These are phyloP conservation scores for Eristalis arbustorum DNA, from an alignment of 2,888 invertebrate species.

Conservation along the genomic window DNA sequence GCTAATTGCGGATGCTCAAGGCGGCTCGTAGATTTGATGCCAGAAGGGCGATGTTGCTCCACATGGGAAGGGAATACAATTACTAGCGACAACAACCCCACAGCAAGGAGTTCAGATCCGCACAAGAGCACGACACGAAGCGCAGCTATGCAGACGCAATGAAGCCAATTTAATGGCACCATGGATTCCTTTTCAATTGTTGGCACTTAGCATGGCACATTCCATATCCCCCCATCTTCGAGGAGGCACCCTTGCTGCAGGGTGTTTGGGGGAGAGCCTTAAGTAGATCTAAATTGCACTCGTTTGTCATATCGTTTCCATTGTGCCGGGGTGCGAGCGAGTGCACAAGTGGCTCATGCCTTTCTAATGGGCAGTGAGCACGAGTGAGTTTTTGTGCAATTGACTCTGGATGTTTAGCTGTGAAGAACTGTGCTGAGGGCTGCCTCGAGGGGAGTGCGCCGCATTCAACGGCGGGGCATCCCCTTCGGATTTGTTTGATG, in stretches of 20 bases:
- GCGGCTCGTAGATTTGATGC: neutral
- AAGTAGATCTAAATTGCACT: neutral
- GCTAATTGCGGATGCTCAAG: constrained; percentile 6
- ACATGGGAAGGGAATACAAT: neutral
- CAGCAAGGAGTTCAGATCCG: neutral
- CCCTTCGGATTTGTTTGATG: neutral
- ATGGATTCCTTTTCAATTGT: neutral
- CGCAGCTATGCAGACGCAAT: neutral
- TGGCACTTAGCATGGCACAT: neutral
- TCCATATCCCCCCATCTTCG: neutral
- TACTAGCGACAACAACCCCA: neutral
- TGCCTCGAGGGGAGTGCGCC: neutral
- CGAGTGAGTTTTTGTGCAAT: neutral
- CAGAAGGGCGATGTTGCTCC: too few relatives aligned
- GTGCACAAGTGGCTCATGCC: neutral
- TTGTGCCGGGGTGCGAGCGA: neutral
- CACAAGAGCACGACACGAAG: neutral
- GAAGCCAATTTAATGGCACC: neutral
- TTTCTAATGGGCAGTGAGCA: neutral
- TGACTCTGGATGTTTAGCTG: neutral
- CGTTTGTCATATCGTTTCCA: neutral
- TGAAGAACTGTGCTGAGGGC: neutral
- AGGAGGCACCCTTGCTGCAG: neutral
- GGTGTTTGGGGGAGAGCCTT: neutral
- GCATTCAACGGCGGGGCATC: neutral